phyloP scores from a whole-genome alignment of 2,888 invertebrate species.

The Oeneis ivallda region DNA sequence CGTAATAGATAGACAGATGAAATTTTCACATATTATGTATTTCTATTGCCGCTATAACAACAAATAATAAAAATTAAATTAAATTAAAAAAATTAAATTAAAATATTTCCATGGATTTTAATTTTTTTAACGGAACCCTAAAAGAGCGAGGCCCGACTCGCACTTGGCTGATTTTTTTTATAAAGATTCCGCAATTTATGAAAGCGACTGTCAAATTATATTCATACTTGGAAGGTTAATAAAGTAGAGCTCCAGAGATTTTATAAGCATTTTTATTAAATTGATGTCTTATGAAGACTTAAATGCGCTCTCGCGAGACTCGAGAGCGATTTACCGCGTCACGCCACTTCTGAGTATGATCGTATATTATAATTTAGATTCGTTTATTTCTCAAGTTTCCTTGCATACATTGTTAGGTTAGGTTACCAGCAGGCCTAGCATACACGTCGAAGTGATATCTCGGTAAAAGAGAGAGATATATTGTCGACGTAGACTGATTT shows the following conservation, averaged over 20 bases:
- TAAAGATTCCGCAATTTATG: conserved; percentile 57
- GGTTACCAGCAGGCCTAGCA: too few species aligned
- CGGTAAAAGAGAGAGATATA: too few species aligned
- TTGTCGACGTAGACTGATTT: too few species aligned
- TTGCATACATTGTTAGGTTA: too few species aligned
- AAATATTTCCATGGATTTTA: too few species aligned
- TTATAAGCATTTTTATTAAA: conserved; percentile 47
- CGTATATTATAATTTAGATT: neutral
- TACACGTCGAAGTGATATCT: too few species aligned
- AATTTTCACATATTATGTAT: too few species aligned
- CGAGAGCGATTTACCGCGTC: conserved; percentile 28
- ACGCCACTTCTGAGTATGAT: neutral
- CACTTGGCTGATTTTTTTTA: conserved; percentile 22
- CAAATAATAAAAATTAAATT: too few species aligned
- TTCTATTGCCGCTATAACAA: too few species aligned
- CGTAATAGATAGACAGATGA: too few species aligned
- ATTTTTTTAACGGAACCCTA: too few species aligned
- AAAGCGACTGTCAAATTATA: conserved; percentile 69
- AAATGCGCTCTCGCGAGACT: conserved; percentile 35
- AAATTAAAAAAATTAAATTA: too few species aligned
- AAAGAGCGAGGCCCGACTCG: neutral
- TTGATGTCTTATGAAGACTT: conserved; percentile 36
- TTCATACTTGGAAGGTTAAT: conserved; percentile 55
- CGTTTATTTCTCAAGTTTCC: neutral
- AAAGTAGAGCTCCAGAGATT: conserved; percentile 54